phyloP scores from a whole-genome alignment of 2,113 vertebrate genomes.

The Carassius gibelio region DNA sequence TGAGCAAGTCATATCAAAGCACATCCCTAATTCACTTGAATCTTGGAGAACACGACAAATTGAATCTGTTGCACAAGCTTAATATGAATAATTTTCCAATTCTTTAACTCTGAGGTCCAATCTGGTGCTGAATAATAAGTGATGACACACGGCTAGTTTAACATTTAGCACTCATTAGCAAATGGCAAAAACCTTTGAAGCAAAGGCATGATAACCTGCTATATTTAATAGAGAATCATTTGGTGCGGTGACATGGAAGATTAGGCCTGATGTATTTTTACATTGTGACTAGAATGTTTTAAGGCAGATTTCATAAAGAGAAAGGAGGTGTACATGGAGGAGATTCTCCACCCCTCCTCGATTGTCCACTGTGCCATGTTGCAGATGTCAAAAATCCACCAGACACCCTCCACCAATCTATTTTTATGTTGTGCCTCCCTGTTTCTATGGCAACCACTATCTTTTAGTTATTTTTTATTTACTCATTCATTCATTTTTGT shows the following conservation, averaged over 20 bases:
- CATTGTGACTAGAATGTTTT: neutral
- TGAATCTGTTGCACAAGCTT: neutral
- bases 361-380: neutral
- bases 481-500: neutral
- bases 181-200: slow-evolving; percentile 1
- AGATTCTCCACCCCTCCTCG: neutral
- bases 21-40: neutral
- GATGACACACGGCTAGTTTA: slow-evolving; percentile 1
- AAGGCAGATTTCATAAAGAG: neutral
- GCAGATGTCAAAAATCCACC: neutral
- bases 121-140: slow-evolving; percentile 13
- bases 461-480: neutral
- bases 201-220: neutral
- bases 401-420: neutral
- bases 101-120: slow-evolving; percentile 7
- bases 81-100: neutral
- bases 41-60: slow-evolving; percentile 11
- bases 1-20: slow-evolving; percentile 1
- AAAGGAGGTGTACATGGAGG: neutral
- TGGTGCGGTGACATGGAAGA: neutral
- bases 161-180: slow-evolving; percentile 1
- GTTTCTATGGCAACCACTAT: neutral
- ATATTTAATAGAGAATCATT: neutral
- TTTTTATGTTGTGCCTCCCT: neutral
- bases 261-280: neutral